Conservation (phyloP, 1,140 invertebrate species). For the Pomacea maculata region DNA sequence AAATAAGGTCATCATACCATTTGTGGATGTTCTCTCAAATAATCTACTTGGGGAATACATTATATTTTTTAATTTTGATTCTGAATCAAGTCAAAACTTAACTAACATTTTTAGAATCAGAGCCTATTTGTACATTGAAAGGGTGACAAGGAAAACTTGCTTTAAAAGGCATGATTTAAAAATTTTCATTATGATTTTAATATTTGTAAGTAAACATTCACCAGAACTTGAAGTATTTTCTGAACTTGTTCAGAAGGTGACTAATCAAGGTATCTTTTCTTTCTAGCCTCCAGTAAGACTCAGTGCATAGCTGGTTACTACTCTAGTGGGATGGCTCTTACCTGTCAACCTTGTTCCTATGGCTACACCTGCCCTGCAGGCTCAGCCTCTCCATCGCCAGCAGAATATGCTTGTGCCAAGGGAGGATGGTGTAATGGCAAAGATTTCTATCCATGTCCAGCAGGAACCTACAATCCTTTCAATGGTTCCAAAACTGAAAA, state of each 20-base stretch:
- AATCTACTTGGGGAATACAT: too few species aligned
- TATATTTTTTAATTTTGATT: too few species aligned
- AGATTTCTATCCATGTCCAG: constrained; percentile 48
- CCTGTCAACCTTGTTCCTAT: constrained; percentile 46
- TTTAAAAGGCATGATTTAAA: too few species aligned
- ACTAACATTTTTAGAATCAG: too few species aligned
- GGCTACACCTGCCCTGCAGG: constrained; percentile 52
- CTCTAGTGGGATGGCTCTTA: constrained; percentile 41
- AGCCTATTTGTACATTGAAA: too few species aligned
- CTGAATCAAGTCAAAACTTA: too few species aligned
- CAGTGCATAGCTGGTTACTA: constrained; percentile 53
- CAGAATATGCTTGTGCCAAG: constrained; percentile 42
- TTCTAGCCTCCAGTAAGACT: constrained; percentile 22
- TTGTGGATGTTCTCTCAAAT: too few species aligned
- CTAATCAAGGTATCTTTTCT: neutral
- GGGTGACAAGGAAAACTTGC: too few species aligned
- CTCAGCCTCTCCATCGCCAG: constrained; percentile 45
- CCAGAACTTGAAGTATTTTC: too few species aligned
- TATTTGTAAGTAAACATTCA: too few species aligned
- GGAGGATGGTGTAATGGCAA: constrained; percentile 62
- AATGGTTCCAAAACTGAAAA: constrained; percentile 48
- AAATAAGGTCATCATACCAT: too few species aligned
- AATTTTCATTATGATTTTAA: too few species aligned
- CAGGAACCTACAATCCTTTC: constrained; percentile 54
- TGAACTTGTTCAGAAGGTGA: neutral